Base-by-base conservation (phyloP, 2,113 vertebrate genomes). In the Pangasianodon gigas region DNA sequence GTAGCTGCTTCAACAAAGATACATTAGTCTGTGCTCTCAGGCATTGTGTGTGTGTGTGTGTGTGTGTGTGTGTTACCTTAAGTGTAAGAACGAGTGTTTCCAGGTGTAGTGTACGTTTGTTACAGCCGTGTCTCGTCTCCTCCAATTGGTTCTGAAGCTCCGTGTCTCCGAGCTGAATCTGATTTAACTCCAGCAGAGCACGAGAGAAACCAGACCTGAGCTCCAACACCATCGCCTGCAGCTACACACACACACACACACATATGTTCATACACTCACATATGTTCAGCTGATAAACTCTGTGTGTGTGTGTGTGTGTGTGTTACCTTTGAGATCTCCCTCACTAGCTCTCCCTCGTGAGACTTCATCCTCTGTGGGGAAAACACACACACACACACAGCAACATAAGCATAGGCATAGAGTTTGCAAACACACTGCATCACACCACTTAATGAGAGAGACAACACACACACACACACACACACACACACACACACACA, bases 251-350 rank as follows among this genome's bases (percentile, higher is more conserved):
- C 56, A 92, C 32, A 79, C 19, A 81, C 62, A 44, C 77, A 65
- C 3, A 80, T 16, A 29, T 8, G 5, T 2, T 8, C 41, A 62
- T 7, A 83, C 65, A 89, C n/a, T 52, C 58, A n/a, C n/a, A n/a
- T n/a, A n/a, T n/a, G n/a, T n/a, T n/a, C n/a, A n/a, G 44, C 44
- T 81, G 46, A 51, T 51, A 5, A 80, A n/a, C 37, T 13, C 10
- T 52, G 51, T 82, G 48, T 54, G 48, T n/a, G 54, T 75, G n/a
- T 32, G 44, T 84, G 51, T 81, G 77, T 58, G 65, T 82, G 56
- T 32, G 52, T 48, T 94, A 96, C 96, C 95, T 96, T 96, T 29
- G 96, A 96, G 94, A 96, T 96, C 88, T 96, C 95, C 54, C 77
- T 89, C 85, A 95, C 93, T 6, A 96, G 94, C 88, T 95, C 94